Conservation (phyloP, 2,113 vertebrate genomes). For the Microcebus griseorufus region DNA sequence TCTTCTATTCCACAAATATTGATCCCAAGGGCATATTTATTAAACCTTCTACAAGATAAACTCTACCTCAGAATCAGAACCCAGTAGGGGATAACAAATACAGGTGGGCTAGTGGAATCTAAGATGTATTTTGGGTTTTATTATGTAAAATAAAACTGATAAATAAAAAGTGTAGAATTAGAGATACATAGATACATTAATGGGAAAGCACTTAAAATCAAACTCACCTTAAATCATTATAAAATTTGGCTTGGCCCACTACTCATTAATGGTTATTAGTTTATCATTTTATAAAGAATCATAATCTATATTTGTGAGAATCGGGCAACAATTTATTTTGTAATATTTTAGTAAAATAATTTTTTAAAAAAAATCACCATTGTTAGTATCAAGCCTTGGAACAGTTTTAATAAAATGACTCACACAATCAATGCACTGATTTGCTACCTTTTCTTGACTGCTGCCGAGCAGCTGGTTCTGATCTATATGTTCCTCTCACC, state of each 20-base stretch:
- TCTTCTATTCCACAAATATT: background rate
- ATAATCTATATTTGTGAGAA: background rate
- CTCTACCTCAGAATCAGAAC: background rate
- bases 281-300: conserved; percentile 23
- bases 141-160: background rate
- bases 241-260: background rate
- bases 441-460: conserved; percentile 48
- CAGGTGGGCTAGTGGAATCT: background rate
- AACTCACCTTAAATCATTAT: background rate
- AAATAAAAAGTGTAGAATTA: background rate
- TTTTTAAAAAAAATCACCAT: background rate
- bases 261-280: background rate
- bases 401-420: background rate
- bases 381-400: background rate
- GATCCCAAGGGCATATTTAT: background rate
- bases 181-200: background rate
- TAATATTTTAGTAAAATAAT: background rate
- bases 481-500: background rate
- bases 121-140: background rate
- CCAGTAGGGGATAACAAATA: background rate
- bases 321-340: background rate
- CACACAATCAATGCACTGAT: background rate
- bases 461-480: conserved; percentile 59
- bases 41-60: background rate
- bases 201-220: background rate